Percentiles rank a stretch among this genome's conserved stretches.
Evolutionary conservation across 2,888 invertebrate genomes (phyloP).

Genomic region (Bedellia somnulentella): DNA sequence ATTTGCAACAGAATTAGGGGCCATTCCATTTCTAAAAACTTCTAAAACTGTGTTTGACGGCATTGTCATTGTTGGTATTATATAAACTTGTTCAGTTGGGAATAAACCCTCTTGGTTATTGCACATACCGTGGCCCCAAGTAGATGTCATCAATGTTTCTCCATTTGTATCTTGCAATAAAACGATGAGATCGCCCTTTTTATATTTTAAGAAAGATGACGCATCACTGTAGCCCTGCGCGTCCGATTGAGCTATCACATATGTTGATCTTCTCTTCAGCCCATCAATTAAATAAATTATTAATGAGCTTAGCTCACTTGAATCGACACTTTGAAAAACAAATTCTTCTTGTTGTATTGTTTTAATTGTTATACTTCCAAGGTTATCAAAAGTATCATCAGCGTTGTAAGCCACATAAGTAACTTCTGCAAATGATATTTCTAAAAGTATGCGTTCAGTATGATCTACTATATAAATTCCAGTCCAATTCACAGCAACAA

Average conservation of each 20-base stretch:
- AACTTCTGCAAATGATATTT: conserved; percentile 85
- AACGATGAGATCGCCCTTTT: conserved; percentile 80
- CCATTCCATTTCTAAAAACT: conserved; percentile 63
- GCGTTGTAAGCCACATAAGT: conserved; percentile 69
- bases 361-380: conserved; percentile 72
- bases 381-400: conserved; percentile 41
- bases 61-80: conserved; percentile 78
- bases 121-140: conserved; percentile 73
- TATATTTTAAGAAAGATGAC: conserved; percentile 60
- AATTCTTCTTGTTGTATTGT: conserved; percentile 90
- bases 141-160: conserved; percentile 69
- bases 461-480: conserved; percentile 92
- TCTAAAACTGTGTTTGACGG: conserved; percentile 71
- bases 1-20: conserved; percentile 32
- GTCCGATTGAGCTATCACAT: conserved; percentile 73
- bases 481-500: conserved; percentile 93
- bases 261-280: conserved; percentile 81
- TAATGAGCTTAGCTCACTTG: conserved; percentile 80
- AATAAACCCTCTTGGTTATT: conserved; percentile 79
- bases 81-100: conserved; percentile 82
- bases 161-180: conserved; percentile 76
- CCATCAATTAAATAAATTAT: conserved; percentile 85
- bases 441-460: conserved; percentile 85
- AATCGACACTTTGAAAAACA: conserved; percentile 85
- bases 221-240: conserved; percentile 58